phyloP scores from a whole-genome alignment of 2,797 vertebrate species.

The Galagoides demidoff region DNA sequence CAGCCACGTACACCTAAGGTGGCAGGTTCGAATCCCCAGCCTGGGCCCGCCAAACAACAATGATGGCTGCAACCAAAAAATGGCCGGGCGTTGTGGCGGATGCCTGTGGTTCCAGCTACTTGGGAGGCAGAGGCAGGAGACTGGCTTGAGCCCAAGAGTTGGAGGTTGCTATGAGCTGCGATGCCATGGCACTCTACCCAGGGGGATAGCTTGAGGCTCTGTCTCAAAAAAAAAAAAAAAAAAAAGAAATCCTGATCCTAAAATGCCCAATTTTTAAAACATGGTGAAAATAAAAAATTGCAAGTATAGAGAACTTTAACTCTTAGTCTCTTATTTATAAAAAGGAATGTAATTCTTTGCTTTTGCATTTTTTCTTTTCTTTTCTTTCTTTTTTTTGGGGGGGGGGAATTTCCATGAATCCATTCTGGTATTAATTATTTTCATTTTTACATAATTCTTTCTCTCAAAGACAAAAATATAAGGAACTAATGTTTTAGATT shows the following conservation, averaged over 20 bases:
- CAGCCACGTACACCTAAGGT: too few relatives aligned
- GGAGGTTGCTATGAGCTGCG: too few relatives aligned
- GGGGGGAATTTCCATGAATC: background rate
- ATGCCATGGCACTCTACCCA: too few relatives aligned
- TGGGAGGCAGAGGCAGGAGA: too few relatives aligned
- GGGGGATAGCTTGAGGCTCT: too few relatives aligned
- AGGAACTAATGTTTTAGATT: background rate
- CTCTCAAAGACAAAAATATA: constrained; percentile 31
- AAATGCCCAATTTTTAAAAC: background rate
- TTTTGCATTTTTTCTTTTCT: constrained; percentile 7
- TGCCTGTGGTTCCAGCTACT: too few relatives aligned
- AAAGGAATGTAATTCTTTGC: background rate
- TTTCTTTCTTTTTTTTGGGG: constrained; percentile 30
- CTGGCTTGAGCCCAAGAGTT: too few relatives aligned
- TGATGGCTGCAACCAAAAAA: too few relatives aligned
- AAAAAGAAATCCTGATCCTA: background rate
- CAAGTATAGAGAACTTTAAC: background rate
- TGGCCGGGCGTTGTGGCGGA: too few relatives aligned
- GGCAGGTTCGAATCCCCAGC: too few relatives aligned
- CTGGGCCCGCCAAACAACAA: too few relatives aligned
- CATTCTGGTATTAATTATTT: background rate
- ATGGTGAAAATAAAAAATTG: background rate
- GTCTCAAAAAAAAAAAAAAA: too few relatives aligned
- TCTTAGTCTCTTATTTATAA: background rate
- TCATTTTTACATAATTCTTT: background rate